phyloP scores from a whole-genome alignment of 2,797 vertebrate species.

The Luscinia megarhynchos region DNA sequence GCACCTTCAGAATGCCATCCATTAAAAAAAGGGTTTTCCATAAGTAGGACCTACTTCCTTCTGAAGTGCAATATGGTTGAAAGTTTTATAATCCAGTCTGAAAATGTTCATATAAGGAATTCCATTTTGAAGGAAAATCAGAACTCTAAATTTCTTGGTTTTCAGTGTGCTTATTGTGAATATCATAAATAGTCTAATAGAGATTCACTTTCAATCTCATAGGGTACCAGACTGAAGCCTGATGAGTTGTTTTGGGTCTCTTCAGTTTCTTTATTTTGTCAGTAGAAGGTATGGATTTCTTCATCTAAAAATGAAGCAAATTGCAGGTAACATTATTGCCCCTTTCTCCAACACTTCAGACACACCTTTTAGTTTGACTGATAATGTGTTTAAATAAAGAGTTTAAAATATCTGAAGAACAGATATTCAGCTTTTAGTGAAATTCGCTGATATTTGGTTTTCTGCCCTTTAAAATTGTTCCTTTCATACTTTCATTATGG shows the following conservation, averaged over 20 bases:
- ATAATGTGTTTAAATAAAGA: background rate
- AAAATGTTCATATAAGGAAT: background rate
- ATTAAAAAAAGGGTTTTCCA: background rate
- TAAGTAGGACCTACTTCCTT: background rate
- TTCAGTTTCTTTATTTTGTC: background rate
- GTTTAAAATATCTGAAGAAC: background rate
- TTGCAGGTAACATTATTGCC: background rate
- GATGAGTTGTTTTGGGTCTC: rapidly evolving
- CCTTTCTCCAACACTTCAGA: background rate
- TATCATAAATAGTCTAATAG: background rate
- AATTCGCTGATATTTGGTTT: background rate
- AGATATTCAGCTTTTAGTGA: background rate
- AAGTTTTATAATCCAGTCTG: background rate
- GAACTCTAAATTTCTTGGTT: background rate
- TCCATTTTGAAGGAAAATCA: background rate
- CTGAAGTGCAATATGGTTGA: background rate
- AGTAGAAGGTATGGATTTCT: background rate
- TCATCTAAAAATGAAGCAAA: background rate
- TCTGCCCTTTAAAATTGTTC: background rate
- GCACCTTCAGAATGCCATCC: background rate
- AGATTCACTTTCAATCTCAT: background rate
- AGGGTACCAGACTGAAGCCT: background rate
- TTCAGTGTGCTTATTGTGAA: background rate
- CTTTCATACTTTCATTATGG: background rate
- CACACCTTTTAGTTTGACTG: background rate